Conservation (phyloP, 2,888 invertebrate genomes). For the Dendrolimus pini region DNA sequence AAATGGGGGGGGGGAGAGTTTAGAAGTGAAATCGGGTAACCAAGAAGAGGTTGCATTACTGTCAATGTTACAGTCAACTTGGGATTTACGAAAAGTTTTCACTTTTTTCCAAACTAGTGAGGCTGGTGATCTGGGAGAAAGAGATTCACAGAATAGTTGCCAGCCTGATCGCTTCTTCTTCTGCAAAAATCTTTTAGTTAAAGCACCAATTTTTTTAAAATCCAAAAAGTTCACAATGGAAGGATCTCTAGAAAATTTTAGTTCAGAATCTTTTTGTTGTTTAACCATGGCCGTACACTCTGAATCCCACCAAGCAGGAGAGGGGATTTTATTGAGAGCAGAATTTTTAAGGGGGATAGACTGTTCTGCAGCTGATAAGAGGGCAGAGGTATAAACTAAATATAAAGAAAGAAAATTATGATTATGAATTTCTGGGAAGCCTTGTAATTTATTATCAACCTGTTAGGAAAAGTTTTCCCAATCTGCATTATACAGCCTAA, state of each 20-base stretch:
- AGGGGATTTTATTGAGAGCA: background rate
- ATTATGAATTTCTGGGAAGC: too few relatives aligned
- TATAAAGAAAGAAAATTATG: background rate
- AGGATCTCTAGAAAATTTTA: background rate
- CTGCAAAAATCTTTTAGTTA: background rate
- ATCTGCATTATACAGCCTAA: too few relatives aligned
- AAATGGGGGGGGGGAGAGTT: too few relatives aligned
- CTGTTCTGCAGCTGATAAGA: background rate
- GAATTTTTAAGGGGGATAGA: background rate
- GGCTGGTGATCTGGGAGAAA: background rate
- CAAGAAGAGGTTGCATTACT: too few relatives aligned
- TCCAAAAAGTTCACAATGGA: background rate
- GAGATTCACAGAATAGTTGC: background rate
- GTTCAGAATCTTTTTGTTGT: background rate
- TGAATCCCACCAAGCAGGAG: background rate
- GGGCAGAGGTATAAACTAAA: background rate
- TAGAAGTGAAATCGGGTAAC: too few relatives aligned
- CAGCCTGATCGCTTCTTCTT: background rate
- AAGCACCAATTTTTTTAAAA: background rate
- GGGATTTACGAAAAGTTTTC: background rate
- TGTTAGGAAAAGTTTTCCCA: too few relatives aligned
- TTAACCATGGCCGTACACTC: background rate
- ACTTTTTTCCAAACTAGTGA: background rate
- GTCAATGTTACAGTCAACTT: background rate
- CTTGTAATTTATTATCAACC: too few relatives aligned